phyloP scores from a whole-genome alignment of 2,113 vertebrate genomes.

The Tretioscincus oriximinensis region DNA sequence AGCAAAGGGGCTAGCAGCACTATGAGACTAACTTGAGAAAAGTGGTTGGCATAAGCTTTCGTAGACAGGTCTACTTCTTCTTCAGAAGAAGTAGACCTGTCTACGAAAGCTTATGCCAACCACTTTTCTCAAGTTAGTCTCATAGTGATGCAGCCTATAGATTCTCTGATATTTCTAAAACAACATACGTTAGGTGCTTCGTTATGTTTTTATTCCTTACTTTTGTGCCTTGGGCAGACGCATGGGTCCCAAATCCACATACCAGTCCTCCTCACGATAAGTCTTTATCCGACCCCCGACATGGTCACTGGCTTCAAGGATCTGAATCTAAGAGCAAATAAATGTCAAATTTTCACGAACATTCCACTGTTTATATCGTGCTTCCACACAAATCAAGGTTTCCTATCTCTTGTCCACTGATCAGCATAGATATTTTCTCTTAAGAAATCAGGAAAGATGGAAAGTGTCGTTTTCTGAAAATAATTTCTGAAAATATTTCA shows the following conservation, averaged over 20 bases:
- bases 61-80: too few species aligned
- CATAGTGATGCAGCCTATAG: neutral
- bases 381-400: neutral
- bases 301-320: conserved; percentile 21
- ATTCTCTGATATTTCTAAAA: neutral
- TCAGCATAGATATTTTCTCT: neutral
- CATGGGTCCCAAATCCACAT: conserved; percentile 13
- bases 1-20: too few species aligned
- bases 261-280: conserved; percentile 16
- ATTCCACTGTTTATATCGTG: neutral
- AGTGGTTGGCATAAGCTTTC: too few species aligned
- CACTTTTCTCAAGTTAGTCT: too few species aligned
- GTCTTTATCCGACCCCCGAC: conserved; percentile 22
- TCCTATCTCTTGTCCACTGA: too few species aligned
- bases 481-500: too few species aligned
- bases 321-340: conserved; percentile 7
- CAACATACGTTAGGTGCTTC: neutral
- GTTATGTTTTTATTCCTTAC: neutral
- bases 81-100: too few species aligned
- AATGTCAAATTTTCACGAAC: neutral
- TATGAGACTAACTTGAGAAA: too few species aligned
- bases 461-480: too few species aligned
- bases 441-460: too few species aligned
- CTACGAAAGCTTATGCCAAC: too few species aligned
- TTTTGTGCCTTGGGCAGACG: neutral